Percentiles rank a stretch among this genome's conserved stretches.
Evolutionary conservation across 2,797 vertebrate genomes (phyloP).

Genomic region (Discoglossus pictus): DNA sequence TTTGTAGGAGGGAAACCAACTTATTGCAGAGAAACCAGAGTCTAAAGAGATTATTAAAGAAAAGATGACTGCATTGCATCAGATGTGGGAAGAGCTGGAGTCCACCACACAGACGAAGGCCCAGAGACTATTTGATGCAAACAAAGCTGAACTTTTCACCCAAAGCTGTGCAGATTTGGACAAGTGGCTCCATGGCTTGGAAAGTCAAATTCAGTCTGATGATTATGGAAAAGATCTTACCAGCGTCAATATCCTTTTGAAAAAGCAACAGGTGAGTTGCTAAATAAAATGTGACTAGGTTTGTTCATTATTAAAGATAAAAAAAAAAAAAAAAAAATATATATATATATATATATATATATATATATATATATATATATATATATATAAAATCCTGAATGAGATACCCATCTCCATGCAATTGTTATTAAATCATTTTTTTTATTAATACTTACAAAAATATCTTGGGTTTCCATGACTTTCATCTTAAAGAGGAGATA

Average conservation of each 20-base stretch:
- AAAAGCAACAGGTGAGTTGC: slow-evolving; percentile 92
- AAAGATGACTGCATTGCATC: slow-evolving; percentile 83
- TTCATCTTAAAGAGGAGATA: too few relatives aligned
- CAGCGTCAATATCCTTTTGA: slow-evolving; percentile 95
- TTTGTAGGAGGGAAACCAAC: slow-evolving; percentile 82
- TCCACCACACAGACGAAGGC: slow-evolving; percentile 96
- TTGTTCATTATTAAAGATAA: too few relatives aligned
- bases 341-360: too few relatives aligned
- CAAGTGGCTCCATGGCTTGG: slow-evolving; percentile 89
- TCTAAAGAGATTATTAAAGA: slow-evolving; percentile 87
- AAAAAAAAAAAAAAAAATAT: too few relatives aligned
- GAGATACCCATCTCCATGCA: too few relatives aligned
- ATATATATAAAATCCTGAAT: too few relatives aligned
- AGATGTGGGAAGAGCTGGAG: slow-evolving; percentile 93
- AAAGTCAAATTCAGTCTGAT: slow-evolving; percentile 91
- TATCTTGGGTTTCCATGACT: too few relatives aligned
- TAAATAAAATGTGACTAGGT: not conserved
- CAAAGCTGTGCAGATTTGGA: slow-evolving; percentile 96
- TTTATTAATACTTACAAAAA: too few relatives aligned
- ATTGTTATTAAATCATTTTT: too few relatives aligned
- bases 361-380: too few relatives aligned
- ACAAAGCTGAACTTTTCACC: slow-evolving; percentile 96
- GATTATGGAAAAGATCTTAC: slow-evolving; percentile 97
- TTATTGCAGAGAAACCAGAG: slow-evolving; percentile 94
- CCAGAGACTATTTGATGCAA: slow-evolving; percentile 95